Conservation (phyloP, 2,113 vertebrate genomes). For the Antechinus flavipes region DNA sequence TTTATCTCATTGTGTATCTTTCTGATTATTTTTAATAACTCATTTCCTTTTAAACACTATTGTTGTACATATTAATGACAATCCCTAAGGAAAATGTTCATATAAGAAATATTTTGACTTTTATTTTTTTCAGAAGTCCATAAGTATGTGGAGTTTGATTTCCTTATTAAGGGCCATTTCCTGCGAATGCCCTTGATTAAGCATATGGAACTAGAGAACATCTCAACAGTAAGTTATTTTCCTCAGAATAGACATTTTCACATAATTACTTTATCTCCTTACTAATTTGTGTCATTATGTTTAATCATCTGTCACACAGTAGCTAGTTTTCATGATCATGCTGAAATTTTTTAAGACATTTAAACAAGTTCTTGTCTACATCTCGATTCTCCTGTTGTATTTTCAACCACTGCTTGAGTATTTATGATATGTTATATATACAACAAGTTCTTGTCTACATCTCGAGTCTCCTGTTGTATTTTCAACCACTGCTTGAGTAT, state of each 20-base stretch:
- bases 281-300: constrained; percentile 3
- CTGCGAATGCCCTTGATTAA: constrained; percentile 89
- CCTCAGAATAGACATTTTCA: background rate
- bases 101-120: constrained; percentile 33
- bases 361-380: background rate
- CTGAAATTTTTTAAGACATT: background rate
- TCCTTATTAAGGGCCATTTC: constrained; percentile 96
- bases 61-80: background rate
- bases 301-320: background rate
- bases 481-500: background rate
- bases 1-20: background rate
- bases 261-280: constrained; percentile 31
- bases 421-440: no score
- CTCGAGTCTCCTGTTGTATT: background rate
- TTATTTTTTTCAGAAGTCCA: constrained; percentile 88
- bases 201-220: constrained; percentile 94
- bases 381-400: background rate
- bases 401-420: background rate
- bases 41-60: background rate
- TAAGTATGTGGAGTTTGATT: constrained; percentile 97
- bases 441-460: background rate
- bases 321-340: background rate
- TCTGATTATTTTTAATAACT: background rate
- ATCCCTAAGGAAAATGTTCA: background rate
- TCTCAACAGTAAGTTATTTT: constrained; percentile 91